These are phyloP conservation scores for Calcarius lapponicus DNA, from an alignment of 2,797 vertebrate species.

Conservation along the genomic window DNA sequence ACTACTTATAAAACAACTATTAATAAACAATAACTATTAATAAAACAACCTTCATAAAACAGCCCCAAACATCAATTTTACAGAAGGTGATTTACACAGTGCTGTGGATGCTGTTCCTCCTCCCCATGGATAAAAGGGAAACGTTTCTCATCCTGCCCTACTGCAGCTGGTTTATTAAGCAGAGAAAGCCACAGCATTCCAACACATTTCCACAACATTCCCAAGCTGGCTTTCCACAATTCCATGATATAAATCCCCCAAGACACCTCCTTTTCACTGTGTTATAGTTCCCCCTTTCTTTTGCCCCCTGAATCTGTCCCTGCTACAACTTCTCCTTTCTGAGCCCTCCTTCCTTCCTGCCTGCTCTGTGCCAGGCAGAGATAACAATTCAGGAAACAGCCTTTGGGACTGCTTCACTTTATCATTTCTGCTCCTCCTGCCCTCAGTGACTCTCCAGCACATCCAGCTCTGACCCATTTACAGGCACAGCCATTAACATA, in stretches of 20 bases:
- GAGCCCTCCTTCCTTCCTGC: constrained; percentile 29
- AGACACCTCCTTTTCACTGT: rapidly evolving
- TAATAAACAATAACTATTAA: no score
- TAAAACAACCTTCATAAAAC: neutral
- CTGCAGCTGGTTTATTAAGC: neutral
- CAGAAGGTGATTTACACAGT: neutral
- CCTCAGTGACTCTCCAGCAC: neutral
- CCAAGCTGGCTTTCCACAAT: neutral
- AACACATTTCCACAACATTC: neutral
- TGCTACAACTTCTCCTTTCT: constrained; percentile 3
- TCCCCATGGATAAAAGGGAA: neutral
- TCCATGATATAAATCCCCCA: rapidly evolving
- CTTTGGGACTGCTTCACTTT: neutral
- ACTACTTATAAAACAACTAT: neutral
- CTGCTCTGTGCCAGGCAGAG: neutral
- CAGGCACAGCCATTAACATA: neutral
- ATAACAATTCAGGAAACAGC: neutral
- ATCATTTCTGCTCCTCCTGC: neutral
- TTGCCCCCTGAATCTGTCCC: neutral
- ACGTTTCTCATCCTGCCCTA: neutral
- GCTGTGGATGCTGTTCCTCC: rapidly evolving
- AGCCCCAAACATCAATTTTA: neutral
- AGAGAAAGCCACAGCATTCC: neutral
- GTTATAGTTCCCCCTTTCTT: neutral
- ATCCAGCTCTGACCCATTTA: neutral